Evolutionary conservation across 2,797 vertebrate genomes (phyloP).

Genomic region (Epinephelus coioides): DNA sequence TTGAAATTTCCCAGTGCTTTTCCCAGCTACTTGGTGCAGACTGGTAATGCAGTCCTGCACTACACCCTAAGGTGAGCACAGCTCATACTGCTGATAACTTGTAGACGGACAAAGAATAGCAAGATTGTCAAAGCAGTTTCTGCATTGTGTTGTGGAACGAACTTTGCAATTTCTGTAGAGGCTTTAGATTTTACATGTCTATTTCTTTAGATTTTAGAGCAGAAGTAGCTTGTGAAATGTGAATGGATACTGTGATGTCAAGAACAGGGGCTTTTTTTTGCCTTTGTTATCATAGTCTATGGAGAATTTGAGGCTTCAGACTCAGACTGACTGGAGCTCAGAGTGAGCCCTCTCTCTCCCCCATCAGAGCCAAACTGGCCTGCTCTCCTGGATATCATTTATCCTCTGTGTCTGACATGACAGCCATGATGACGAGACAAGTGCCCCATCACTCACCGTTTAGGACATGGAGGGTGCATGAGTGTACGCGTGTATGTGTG

Average conservation of each 20-base stretch:
- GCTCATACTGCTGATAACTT: not conserved
- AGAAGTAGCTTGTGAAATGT: not conserved
- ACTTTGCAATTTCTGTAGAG: not conserved
- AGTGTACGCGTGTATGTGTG: not conserved
- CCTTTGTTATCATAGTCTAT: not conserved
- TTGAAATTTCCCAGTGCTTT: not conserved
- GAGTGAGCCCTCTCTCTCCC: constrained; percentile 19
- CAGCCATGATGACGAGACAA: constrained; percentile 69
- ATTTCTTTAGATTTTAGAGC: constrained; percentile 3
- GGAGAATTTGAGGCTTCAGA: constrained; percentile 18
- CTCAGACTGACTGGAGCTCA: not conserved
- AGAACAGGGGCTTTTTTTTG: not conserved
- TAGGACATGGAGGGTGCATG: constrained; percentile 16
- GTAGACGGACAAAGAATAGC: not conserved
- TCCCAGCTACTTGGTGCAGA: not conserved
- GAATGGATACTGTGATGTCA: not conserved
- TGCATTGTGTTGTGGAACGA: not conserved
- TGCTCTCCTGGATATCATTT: constrained; percentile 47
- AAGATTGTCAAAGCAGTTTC: not conserved
- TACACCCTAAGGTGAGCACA: too few species aligned
- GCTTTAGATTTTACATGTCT: not conserved
- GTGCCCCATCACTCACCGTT: constrained; percentile 62
- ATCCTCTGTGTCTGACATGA: constrained; percentile 61
- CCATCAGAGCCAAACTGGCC: constrained; percentile 35
- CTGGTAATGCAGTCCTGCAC: not conserved